Evolutionary conservation across 2,888 invertebrate species (phyloP).

Genomic region (Cancer borealis): DNA sequence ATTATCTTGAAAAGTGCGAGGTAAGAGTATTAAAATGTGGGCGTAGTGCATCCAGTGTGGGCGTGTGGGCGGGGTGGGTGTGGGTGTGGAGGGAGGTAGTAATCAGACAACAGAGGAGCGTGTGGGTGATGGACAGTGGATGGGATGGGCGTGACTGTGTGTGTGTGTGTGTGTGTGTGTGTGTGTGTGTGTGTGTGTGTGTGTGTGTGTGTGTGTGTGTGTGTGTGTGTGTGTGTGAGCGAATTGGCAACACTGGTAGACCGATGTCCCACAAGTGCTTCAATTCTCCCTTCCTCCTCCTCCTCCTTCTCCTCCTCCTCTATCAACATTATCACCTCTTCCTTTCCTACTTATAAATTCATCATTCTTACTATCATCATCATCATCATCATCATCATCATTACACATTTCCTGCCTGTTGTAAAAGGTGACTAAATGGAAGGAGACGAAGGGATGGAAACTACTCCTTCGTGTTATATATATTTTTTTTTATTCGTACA

Average conservation of each 20-base stretch:
- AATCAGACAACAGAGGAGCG: neutral
- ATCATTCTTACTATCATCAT: neutral
- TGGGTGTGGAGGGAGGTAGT: neutral
- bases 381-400: no score
- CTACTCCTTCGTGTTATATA: neutral
- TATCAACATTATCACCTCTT: neutral
- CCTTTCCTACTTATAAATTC: neutral
- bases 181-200: neutral
- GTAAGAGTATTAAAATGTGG: neutral
- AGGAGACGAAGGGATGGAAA: neutral
- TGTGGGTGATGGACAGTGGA: neutral
- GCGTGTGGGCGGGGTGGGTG: neutral
- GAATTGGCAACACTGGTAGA: neutral
- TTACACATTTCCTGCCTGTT: neutral
- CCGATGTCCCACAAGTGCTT: neutral
- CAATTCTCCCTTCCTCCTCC: neutral
- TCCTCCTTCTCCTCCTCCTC: neutral
- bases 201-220: neutral
- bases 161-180: neutral
- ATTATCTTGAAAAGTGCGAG: neutral
- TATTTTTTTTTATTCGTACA: neutral
- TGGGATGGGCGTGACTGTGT: neutral
- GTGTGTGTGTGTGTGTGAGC: neutral
- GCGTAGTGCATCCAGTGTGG: neutral
- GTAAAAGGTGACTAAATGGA: neutral